These are phyloP conservation scores for Cerastis leucographa DNA, from an alignment of 2,888 invertebrate genomes.

Conservation along the genomic window DNA sequence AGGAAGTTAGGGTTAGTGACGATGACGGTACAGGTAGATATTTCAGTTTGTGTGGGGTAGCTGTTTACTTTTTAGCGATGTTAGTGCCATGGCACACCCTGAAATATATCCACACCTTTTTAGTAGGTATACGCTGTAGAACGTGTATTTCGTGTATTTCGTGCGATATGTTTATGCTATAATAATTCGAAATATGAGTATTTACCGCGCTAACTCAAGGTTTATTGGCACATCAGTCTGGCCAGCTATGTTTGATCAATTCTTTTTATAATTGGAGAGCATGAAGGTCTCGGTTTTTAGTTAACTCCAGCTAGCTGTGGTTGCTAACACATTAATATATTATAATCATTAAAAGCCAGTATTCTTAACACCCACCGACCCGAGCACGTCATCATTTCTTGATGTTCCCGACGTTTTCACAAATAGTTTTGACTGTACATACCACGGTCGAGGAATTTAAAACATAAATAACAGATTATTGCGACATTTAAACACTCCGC, in stretches of 20 bases:
- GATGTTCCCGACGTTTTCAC: constrained; percentile 67
- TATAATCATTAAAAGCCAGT: constrained; percentile 68
- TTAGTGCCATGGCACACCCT: background rate
- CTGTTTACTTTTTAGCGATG: background rate
- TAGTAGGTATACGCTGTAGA: background rate
- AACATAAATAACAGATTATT: constrained; percentile 80
- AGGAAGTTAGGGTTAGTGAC: background rate
- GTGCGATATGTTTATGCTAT: constrained; percentile 8
- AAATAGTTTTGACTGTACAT: constrained; percentile 67
- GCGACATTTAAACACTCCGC: constrained; percentile 75
- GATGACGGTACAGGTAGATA: background rate
- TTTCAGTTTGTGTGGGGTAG: background rate
- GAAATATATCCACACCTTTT: background rate
- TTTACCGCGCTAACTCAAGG: constrained; percentile 28
- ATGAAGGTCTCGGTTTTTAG: constrained; percentile 1
- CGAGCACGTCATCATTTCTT: constrained; percentile 68
- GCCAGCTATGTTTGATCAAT: constrained; percentile 27
- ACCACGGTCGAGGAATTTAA: constrained; percentile 54
- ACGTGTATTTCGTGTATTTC: background rate
- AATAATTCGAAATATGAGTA: constrained; percentile 10
- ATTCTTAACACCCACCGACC: constrained; percentile 56
- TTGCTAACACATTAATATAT: constrained; percentile 43
- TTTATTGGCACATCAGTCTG: constrained; percentile 30
- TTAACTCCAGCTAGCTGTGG: constrained; percentile 29
- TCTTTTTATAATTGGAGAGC: constrained; percentile 25